Evolutionary conservation across 2,797 vertebrate species (phyloP), one percentile per base, ranked within the genome.

Genomic region (Phoxinus dragarum): DNA sequence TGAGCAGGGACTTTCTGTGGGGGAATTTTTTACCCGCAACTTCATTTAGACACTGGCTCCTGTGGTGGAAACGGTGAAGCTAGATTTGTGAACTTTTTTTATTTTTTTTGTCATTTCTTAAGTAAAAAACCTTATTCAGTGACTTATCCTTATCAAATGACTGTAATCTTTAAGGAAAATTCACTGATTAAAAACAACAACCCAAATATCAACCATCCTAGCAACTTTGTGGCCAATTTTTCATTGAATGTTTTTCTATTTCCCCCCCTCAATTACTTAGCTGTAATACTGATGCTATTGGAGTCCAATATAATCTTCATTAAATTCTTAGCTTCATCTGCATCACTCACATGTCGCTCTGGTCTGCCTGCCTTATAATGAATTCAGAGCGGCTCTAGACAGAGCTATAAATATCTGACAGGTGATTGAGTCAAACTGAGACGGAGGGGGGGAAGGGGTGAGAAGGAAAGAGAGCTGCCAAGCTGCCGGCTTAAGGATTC

Each of bases 351-450:
- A 38, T 54, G 73, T 42, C 66, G 23, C 40, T 69, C 52, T 69
- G 81, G 84, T 88, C 88, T 80, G 81, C 74, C 79, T 76, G 81
- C 84, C 68, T 74, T 47, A 19, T 79, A 80, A 88, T 88, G 67
- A 84, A 72, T 80, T 66, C 56, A 73, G 74, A 84, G 92, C 91
- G 49, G 93, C 93, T 88, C 81, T 93, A 92, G 92, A 75, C 31
- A 16, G 87, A 73, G 93, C 95, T 96, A 93, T 95, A 95, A 91
- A 95, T 96, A 96, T 93, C 94, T 94, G 93, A 95, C 94, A 96
- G 94, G 94, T 95, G 95, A 89, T 71, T 84, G 86, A 88, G 86
- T 89, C 89, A 84, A 36, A 82, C 80, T 67, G 82, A 77, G 78
- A 83, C 83, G 75, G 82, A 42, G 17, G 16, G 27, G 21, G 6